Evolutionary conservation across 1,140 invertebrate species (phyloP), one percentile per base, ranked within the genome.

Genomic region (Acromyrmex charruanus): DNA sequence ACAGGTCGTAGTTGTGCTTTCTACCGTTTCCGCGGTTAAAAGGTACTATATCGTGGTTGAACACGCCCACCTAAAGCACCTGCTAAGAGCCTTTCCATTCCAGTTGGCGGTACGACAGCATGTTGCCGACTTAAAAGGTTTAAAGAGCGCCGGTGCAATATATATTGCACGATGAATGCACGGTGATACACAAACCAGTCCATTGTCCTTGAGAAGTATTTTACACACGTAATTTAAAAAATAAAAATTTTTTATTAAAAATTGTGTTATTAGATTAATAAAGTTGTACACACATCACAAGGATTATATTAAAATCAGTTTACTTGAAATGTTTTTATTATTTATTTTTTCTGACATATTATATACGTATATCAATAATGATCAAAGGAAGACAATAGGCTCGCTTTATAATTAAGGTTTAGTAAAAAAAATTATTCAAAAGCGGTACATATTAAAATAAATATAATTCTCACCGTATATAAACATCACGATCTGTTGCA

Each of bases 71-170:
- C 85, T 90, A 91, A 90, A 91, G 89, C 90, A 91, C 90, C 86
- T 89, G 90, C 90, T 91, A 90, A 91, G 90, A 91, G 89, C 89
- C 87, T 89, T 91, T 91, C 80, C 89, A 89, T 91, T 91, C 84
- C 82, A 72, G 77, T 81, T 77, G 86, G 84, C 75, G 81, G 58
- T 77, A 65, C 79, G 80, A 61, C 68, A 72, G 79, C 49, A 79
- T 59, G 89, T 90, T 89, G 87, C 74, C 51, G 87, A 80, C 88
- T 91, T 89, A 90, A 91, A 91, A 90, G 82, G 84, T 91, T 90
- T 89, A 89, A 89, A 89, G 87, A 86, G 53, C 63, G 72, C 49
- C 28, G 63, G 59, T 74, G 79, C 74, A 81, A 90, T 91, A 77
- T 88, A 80, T 80, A 39, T 74, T 25, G 75, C 68, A 59, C 72